These are phyloP conservation scores for Cephus pulcher DNA, from an alignment of 2,888 invertebrate species.

Conservation along the genomic window DNA sequence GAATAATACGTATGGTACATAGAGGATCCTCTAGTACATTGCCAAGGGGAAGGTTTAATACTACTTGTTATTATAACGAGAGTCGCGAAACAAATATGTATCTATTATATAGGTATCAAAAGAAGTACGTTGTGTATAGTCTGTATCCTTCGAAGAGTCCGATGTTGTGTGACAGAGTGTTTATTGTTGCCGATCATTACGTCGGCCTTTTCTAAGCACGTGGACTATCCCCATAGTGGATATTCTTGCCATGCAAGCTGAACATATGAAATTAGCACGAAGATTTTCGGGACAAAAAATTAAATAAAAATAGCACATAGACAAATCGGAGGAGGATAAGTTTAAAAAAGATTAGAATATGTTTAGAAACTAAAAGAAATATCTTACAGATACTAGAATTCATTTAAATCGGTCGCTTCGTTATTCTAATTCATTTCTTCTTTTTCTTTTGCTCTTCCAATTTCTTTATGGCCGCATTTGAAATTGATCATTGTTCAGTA, in stretches of 20 bases:
- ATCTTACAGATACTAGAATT: too few species aligned
- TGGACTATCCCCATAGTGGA: conserved; percentile 37
- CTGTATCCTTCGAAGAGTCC: conserved; percentile 44
- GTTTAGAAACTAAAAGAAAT: not conserved
- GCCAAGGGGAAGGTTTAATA: too few species aligned
- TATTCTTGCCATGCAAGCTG: conserved; percentile 56
- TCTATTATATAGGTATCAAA: conserved; percentile 48
- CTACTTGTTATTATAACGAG: too few species aligned
- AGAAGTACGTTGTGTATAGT: conserved; percentile 31
- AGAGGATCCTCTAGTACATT: too few species aligned
- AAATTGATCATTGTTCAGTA: too few species aligned
- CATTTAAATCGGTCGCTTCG: too few species aligned
- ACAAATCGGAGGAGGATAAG: not conserved
- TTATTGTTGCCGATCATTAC: conserved; percentile 48
- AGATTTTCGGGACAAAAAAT: not conserved
- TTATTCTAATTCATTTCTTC: too few species aligned
- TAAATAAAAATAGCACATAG: not conserved
- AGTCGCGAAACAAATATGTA: conserved; percentile 28
- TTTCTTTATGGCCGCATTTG: too few species aligned
- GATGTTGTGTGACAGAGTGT: conserved; percentile 43
- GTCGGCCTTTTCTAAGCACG: conserved; percentile 40
- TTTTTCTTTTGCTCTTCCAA: too few species aligned
- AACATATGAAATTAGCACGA: conserved; percentile 24
- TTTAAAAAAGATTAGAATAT: conserved; percentile 1
- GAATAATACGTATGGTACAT: too few species aligned